Evolutionary conservation across 1,140 invertebrate species (phyloP).

Genomic region (Zaprionus gabonicus): DNA sequence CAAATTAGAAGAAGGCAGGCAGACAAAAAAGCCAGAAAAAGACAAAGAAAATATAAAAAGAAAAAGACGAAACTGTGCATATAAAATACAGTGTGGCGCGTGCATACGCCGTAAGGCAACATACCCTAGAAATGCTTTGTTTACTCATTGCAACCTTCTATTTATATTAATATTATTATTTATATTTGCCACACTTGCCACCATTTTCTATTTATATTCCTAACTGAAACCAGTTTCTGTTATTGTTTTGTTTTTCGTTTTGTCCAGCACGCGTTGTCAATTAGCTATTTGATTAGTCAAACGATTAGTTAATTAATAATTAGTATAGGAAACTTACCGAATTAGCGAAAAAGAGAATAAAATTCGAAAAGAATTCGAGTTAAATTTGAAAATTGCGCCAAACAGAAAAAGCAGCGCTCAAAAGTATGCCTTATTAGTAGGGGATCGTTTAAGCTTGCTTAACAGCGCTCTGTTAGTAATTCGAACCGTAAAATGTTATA

Average conservation of each 20-base stretch:
- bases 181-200: no score
- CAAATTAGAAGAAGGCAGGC: slow-evolving; percentile 64
- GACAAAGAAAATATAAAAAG: slow-evolving; percentile 29
- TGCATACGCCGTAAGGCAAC: neutral
- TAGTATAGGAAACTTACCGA: slow-evolving; percentile 10
- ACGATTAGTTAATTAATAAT: slow-evolving; percentile 1
- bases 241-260: slow-evolving; percentile 1
- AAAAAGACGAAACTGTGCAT: slow-evolving; percentile 31
- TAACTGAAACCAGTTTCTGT: neutral
- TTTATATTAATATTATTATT: no score
- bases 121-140: slow-evolving; percentile 5
- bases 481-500: no score
- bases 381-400: no score
- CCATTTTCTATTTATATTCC: no score
- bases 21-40: slow-evolving; percentile 34
- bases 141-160: no score
- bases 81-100: neutral
- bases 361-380: neutral
- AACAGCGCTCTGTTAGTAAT: no score
- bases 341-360: neutral
- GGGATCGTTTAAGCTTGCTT: no score
- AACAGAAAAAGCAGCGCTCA: neutral
- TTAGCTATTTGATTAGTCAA: neutral
- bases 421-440: slow-evolving; percentile 23
- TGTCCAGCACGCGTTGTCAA: neutral